phyloP scores from a whole-genome alignment of 2,113 vertebrate genomes.

The Isichthys henryi region DNA sequence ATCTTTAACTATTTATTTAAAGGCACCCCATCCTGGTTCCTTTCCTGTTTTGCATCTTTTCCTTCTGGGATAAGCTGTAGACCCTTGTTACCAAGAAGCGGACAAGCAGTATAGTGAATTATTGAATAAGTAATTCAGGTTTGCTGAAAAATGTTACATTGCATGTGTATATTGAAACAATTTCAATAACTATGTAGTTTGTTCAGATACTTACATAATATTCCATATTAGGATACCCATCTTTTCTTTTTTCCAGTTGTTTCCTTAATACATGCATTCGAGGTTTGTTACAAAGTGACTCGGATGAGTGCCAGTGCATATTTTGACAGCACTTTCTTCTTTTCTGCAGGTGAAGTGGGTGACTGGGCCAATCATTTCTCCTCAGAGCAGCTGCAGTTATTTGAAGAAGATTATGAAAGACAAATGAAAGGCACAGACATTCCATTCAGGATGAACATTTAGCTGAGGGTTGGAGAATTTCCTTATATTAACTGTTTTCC shows the following conservation, averaged over 20 bases:
- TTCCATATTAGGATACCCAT: background rate
- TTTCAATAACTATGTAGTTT: background rate
- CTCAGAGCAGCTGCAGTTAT: slow-evolving; percentile 65
- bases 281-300: background rate
- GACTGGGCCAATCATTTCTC: slow-evolving; percentile 85
- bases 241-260: background rate
- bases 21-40: background rate
- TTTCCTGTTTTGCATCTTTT: background rate
- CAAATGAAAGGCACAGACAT: slow-evolving; percentile 67
- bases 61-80: background rate
- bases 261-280: background rate
- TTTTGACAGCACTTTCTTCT: background rate
- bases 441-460: slow-evolving; percentile 61
- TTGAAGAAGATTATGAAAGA: slow-evolving; percentile 67
- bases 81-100: background rate
- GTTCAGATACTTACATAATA: background rate
- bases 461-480: slow-evolving; percentile 19
- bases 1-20: background rate
- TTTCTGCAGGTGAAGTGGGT: slow-evolving; percentile 63
- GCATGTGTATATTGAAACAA: background rate
- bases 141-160: background rate
- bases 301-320: background rate
- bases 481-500: background rate
- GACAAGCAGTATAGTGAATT: background rate
- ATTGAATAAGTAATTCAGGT: background rate